Conservation (phyloP, 2,797 vertebrate genomes). For the Pelodytes ibericus region DNA sequence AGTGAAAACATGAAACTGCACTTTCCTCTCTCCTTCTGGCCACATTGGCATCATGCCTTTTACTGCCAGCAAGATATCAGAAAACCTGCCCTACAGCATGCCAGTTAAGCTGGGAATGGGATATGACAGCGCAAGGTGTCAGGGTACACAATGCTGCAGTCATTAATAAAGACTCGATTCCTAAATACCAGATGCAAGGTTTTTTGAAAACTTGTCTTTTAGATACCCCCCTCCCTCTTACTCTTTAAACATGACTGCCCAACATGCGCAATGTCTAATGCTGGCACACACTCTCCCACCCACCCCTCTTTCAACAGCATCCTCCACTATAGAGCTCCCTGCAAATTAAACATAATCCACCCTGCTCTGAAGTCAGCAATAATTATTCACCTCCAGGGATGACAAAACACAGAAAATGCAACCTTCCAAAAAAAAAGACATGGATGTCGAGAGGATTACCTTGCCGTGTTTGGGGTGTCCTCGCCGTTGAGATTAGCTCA, state of each 20-base stretch:
- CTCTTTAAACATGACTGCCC: slow-evolving; percentile 74
- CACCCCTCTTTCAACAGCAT: slow-evolving; percentile 31
- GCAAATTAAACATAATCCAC: slow-evolving; percentile 19
- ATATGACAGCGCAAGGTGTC: slow-evolving; percentile 21
- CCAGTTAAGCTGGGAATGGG: slow-evolving; percentile 53
- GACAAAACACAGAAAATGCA: neutral
- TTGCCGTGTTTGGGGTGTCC: slow-evolving; percentile 62
- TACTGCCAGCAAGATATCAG: slow-evolving; percentile 25
- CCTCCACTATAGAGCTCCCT: slow-evolving; percentile 11
- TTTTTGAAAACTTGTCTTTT: slow-evolving; percentile 74
- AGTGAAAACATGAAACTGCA: slow-evolving; percentile 6
- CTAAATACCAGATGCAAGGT: slow-evolving; percentile 46
- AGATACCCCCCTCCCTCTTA: slow-evolving; percentile 67
- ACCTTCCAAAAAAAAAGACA: neutral
- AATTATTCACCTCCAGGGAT: neutral
- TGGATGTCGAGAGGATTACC: slow-evolving; percentile 62
- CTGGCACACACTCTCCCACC: slow-evolving; percentile 64
- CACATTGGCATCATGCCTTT: slow-evolving; percentile 52
- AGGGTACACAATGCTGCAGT: slow-evolving; percentile 71
- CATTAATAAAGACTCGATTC: slow-evolving; percentile 71
- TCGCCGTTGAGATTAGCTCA: slow-evolving; percentile 59
- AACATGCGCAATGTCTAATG: slow-evolving; percentile 74
- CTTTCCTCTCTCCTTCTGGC: slow-evolving; percentile 6
- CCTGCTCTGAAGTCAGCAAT: slow-evolving; percentile 11
- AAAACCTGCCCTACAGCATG: slow-evolving; percentile 54